A percentile compares a stretch with the other conserved stretches of the same genome.
These are phyloP conservation scores for Pterostichus madidus DNA, from an alignment of 2,888 invertebrate genomes.

Conservation along the genomic window DNA sequence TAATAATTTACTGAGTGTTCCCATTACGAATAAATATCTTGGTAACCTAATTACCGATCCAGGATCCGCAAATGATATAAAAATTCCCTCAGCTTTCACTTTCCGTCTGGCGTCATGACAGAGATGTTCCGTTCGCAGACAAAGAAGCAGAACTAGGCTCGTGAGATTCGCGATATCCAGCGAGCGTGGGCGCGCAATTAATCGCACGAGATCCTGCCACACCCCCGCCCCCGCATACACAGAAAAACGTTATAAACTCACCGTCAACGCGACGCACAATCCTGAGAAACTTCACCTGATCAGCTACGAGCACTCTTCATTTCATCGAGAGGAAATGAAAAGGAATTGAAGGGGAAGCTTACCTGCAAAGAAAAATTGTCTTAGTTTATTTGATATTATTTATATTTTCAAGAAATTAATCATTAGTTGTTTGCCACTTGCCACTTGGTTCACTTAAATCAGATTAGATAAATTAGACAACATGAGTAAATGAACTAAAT, in stretches of 20 bases:
- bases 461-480: too few relatives aligned
- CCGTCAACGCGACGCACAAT: neutral
- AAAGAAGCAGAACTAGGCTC: neutral
- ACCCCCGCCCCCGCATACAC: neutral
- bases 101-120: too few relatives aligned
- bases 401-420: too few relatives aligned
- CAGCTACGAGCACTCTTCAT: neutral
- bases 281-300: conserved; percentile 30
- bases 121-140: too few relatives aligned
- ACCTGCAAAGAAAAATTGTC: conserved; percentile 12
- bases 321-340: neutral
- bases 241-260: conserved; percentile 4
- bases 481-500: too few relatives aligned
- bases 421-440: too few relatives aligned
- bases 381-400: neutral
- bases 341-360: neutral
- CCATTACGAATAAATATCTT: neutral
- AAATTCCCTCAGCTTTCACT: too few relatives aligned
- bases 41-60: neutral
- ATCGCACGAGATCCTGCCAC: conserved; percentile 22
- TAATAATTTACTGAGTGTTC: too few relatives aligned
- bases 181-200: conserved; percentile 30
- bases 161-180: conserved; percentile 6
- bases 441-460: too few relatives aligned
- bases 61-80: too few relatives aligned